Evolutionary conservation across 2,113 vertebrate genomes (phyloP).

Genomic region (Erythrocercus mccallii): DNA sequence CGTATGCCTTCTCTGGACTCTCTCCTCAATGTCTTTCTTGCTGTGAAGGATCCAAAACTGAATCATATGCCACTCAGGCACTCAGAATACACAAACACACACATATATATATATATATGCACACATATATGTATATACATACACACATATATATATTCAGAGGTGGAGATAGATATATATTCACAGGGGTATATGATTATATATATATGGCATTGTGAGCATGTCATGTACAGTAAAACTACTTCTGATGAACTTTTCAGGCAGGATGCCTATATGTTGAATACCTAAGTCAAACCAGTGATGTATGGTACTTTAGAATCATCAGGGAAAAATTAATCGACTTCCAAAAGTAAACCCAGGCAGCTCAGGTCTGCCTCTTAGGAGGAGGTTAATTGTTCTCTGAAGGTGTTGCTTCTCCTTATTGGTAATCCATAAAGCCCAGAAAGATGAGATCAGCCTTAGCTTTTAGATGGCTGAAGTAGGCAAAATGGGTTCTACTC

Average conservation of each 20-base stretch:
- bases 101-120: too few relatives aligned
- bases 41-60: not conserved
- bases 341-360: not conserved
- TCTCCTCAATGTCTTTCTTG: not conserved
- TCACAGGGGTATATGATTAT: not conserved
- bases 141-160: not conserved
- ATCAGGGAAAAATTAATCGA: not conserved
- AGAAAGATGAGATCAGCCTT: not conserved
- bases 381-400: not conserved
- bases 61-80: not conserved
- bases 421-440: not conserved
- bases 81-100: not conserved
- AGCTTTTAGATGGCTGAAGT: not conserved
- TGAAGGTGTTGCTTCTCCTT: not conserved
- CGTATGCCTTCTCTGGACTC: accelerated
- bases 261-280: not conserved
- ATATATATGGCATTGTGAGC: not conserved
- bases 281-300: not conserved
- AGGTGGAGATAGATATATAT: too few relatives aligned
- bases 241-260: not conserved
- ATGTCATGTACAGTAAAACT: not conserved
- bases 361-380: not conserved
- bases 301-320: not conserved
- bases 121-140: too few relatives aligned
- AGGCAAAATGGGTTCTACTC: not conserved